Conservation (phyloP, 2,797 vertebrate genomes). For the Artibeus jamaicensis region DNA sequence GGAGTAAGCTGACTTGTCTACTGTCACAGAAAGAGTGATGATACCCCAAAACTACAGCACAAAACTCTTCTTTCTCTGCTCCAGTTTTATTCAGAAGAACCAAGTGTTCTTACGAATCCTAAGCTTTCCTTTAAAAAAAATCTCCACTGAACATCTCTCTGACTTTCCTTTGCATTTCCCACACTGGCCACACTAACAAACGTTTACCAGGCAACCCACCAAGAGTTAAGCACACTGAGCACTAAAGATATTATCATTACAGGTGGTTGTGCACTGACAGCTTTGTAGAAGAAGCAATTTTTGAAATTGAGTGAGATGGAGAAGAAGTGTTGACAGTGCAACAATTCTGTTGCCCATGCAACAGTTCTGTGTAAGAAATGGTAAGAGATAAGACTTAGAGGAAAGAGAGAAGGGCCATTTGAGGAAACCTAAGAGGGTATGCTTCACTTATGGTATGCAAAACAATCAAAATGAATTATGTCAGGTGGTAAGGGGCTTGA, state of each 20-base stretch:
- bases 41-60: not conserved
- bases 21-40: not conserved
- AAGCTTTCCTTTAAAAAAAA: constrained; percentile 37
- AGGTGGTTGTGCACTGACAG: constrained; percentile 20
- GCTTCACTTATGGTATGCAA: not conserved
- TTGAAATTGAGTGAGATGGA: constrained; percentile 47
- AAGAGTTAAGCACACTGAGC: not conserved
- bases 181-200: not conserved
- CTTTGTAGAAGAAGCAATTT: constrained; percentile 8
- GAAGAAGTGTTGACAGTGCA: not conserved
- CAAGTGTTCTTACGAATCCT: not conserved
- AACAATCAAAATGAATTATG: constrained; percentile 16
- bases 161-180: constrained; percentile 20
- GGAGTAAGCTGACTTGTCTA: not conserved
- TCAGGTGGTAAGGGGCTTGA: not conserved
- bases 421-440: constrained; percentile 2
- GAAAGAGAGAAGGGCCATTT: not conserved
- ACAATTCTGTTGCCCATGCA: not conserved
- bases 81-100: constrained; percentile 10
- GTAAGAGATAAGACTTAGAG: not conserved
- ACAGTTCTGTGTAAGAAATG: not conserved
- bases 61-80: not conserved
- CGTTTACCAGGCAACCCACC: not conserved
- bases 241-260: constrained; percentile 16
- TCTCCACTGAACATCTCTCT: not conserved